phyloP scores from a whole-genome alignment of 1,140 invertebrate genomes.

The Nixonia krombeini region DNA sequence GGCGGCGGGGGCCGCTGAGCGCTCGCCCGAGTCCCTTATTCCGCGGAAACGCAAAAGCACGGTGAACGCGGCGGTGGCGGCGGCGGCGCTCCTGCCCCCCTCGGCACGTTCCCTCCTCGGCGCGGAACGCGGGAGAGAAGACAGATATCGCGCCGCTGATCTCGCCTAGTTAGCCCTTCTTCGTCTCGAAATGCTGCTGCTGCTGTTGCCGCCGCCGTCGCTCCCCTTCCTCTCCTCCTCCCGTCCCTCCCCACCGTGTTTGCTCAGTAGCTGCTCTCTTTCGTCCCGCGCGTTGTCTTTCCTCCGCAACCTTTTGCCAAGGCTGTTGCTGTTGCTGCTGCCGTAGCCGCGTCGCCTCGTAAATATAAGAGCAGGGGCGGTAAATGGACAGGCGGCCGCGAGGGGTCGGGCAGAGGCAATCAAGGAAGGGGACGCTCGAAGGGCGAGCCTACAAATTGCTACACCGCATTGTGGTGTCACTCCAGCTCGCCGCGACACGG shows the following conservation, averaged over 20 bases:
- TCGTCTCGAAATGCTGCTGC: too few relatives aligned
- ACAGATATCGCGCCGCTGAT: constrained; percentile 61
- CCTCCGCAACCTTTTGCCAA: constrained; percentile 19
- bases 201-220: too few relatives aligned
- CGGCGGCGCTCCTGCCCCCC: constrained; percentile 2
- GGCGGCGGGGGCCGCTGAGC: neutral
- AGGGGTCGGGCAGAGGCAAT: constrained; percentile 20
- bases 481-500: constrained; percentile 68
- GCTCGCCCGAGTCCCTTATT: constrained; percentile 41
- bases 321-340: constrained; percentile 7
- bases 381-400: constrained; percentile 28
- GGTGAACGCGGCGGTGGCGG: too few relatives aligned
- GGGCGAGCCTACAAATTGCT: constrained; percentile 73
- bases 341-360: constrained; percentile 29
- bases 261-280: constrained; percentile 12
- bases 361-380: constrained; percentile 34
- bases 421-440: constrained; percentile 55
- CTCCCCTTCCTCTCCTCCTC: constrained; percentile 22
- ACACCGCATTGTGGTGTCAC: constrained; percentile 73
- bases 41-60: constrained; percentile 49
- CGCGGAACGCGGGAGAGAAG: constrained; percentile 52
- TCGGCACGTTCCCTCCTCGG: constrained; percentile 40
- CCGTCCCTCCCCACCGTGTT: constrained; percentile 2
- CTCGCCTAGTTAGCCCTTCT: constrained; percentile 65
- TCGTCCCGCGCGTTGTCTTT: constrained; percentile 36